Conservation (phyloP, 2,797 vertebrate genomes). For the Selene dorsalis region DNA sequence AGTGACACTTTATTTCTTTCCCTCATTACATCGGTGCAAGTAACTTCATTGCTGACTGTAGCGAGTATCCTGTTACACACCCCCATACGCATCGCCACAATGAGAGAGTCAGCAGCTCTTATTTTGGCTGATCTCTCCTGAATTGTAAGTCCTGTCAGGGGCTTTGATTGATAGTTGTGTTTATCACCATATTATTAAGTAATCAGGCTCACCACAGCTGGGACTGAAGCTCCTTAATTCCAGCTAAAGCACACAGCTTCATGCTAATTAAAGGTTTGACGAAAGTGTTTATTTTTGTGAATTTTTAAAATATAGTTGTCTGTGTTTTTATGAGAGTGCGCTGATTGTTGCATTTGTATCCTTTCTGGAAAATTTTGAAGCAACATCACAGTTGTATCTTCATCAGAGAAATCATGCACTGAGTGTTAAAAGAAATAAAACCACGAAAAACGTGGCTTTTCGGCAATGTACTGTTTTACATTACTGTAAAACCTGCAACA, state of each 20-base stretch:
- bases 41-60: conserved; percentile 70
- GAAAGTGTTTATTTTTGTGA: conserved; percentile 82
- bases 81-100: conserved; percentile 70
- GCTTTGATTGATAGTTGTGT: conserved; percentile 85
- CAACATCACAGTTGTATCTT: conserved; percentile 42
- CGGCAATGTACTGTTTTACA: background rate
- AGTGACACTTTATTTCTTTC: conserved; percentile 72
- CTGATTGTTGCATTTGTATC: conserved; percentile 69
- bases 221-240: conserved; percentile 83
- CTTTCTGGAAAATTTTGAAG: conserved; percentile 46
- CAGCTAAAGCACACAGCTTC: conserved; percentile 76
- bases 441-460: conserved; percentile 5
- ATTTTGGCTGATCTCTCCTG: conserved; percentile 79
- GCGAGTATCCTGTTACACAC: conserved; percentile 65
- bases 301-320: conserved; percentile 75
- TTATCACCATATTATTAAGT: conserved; percentile 88
- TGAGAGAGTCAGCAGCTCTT: conserved; percentile 81
- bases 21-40: conserved; percentile 66
- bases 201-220: conserved; percentile 83
- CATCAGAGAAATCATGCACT: conserved; percentile 22
- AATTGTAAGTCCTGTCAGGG: conserved; percentile 82
- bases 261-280: conserved; percentile 83
- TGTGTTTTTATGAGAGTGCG: conserved; percentile 69
- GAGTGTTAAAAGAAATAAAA: background rate
- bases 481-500: conserved; percentile 33